Conservation (phyloP, 2,113 vertebrate genomes). For the Puma concolor region DNA sequence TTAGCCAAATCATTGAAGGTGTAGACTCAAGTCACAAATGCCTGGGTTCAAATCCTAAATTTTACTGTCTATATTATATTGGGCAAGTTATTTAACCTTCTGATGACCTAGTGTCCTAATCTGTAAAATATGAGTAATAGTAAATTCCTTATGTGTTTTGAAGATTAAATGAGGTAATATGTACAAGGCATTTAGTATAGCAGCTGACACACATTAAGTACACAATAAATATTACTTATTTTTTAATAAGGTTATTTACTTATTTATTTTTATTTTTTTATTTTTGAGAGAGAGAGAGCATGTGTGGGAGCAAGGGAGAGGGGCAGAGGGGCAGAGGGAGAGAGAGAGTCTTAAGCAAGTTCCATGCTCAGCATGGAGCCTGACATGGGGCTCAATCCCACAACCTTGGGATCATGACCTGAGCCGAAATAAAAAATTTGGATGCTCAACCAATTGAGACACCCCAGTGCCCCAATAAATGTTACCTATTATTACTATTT, state of each 20-base stretch:
- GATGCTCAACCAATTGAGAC: too few relatives aligned
- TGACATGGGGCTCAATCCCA: too few relatives aligned
- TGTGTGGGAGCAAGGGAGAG: too few relatives aligned
- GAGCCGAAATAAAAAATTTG: too few relatives aligned
- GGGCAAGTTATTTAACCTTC: not conserved
- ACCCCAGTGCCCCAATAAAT: not conserved
- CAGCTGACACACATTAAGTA: not conserved
- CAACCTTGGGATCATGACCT: too few relatives aligned
- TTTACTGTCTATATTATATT: not conserved
- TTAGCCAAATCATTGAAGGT: not conserved
- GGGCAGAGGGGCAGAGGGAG: too few relatives aligned
- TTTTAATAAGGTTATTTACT: too few relatives aligned
- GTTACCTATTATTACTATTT: not conserved
- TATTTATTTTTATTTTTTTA: too few relatives aligned
- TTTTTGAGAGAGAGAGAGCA: too few relatives aligned
- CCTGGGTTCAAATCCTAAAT: not conserved
- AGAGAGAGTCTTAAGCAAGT: too few relatives aligned
- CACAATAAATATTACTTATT: not conserved
- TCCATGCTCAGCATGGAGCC: too few relatives aligned
- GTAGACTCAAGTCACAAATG: not conserved
- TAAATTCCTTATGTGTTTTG: not conserved
- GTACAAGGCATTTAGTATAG: not conserved
- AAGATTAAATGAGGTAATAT: not conserved
- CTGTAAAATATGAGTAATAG: not conserved
- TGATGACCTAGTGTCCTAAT: not conserved